Base-by-base conservation (phyloP, 2,113 vertebrate species). In the Illadopsis cleaveri region DNA sequence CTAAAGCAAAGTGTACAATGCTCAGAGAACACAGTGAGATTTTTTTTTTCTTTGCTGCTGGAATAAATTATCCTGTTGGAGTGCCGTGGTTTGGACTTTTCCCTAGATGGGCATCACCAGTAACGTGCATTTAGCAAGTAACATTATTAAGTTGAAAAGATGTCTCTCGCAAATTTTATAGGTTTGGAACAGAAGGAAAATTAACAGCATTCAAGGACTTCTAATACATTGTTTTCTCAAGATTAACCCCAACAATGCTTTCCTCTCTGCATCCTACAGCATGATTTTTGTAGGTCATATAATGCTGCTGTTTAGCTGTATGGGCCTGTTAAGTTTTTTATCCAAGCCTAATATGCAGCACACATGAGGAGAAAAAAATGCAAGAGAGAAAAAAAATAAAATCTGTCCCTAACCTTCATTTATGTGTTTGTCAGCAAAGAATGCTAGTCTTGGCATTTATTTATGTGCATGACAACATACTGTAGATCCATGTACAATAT, bases 1-100 rank as follows among this genome's bases (percentile, higher is more conserved):
- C 89, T 93, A 82, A 82, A 93, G 95, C 94, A 70, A 88, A 88
- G 56, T 58, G 20, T 93, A 77, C 82, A 77, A 86, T 93, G 62
- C 90, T 92, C 66, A 77, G 54, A 81, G 79, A 96, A 89, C 50
- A 90, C 62, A 90, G 42, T 37, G 53, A 45, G 64, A 12, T 3
- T 47, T 82, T 65, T 56, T 65, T 53, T 71, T 80, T 11, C 33
- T 82, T 92, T 92, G 68, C 85, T 89, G 35, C 68, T 83, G 60
- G 90, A 96, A 78, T 96, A 83, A 93, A 94, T 92, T 92, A 86
- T 10, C 16, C 10, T 64, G n/a, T 78, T 0, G 1, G n/a, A 92
- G 65, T 75, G 60, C 58, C 6, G 3, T 40, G 28, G 57, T 79
- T 94, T 87, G 81, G 79, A 53, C 51, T 83, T 86, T 68, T 48